phyloP scores from a whole-genome alignment of 2,113 vertebrate species.

The Tenrec ecaudatus region DNA sequence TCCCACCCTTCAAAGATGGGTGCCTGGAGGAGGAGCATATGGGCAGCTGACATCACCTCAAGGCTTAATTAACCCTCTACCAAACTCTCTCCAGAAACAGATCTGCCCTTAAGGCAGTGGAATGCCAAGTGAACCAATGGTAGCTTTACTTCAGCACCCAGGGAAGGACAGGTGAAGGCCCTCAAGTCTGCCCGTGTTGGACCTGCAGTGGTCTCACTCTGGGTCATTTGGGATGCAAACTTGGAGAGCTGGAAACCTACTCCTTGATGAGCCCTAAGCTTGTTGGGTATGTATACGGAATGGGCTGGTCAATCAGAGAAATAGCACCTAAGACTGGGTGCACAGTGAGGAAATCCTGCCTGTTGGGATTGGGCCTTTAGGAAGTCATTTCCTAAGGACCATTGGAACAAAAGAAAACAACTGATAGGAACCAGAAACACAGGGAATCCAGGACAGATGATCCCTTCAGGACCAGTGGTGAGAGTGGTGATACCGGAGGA shows the following conservation, averaged over 20 bases:
- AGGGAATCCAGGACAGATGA: too few species aligned
- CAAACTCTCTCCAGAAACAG: background rate
- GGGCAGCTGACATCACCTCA: background rate
- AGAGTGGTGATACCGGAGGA: too few species aligned
- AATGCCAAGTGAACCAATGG: background rate
- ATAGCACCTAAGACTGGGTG: background rate
- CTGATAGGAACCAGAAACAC: too few species aligned
- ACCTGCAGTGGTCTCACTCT: background rate
- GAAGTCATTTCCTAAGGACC: too few species aligned
- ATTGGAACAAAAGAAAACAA: too few species aligned
- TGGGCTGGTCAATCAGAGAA: background rate
- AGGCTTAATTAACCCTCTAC: background rate
- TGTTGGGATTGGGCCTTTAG: background rate
- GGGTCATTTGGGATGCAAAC: background rate
- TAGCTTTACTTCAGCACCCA: too few species aligned
- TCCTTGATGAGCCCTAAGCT: background rate
- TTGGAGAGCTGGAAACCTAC: background rate
- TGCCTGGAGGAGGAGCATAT: too few species aligned
- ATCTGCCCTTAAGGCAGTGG: background rate
- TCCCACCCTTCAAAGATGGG: background rate
- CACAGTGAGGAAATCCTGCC: background rate
- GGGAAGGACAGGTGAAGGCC: background rate
- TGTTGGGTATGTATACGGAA: background rate
- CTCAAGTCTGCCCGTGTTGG: background rate
- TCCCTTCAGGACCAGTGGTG: too few species aligned